These are phyloP conservation scores for Hybognathus amarus DNA, from an alignment of 2,797 vertebrate species.

Conservation along the genomic window DNA sequence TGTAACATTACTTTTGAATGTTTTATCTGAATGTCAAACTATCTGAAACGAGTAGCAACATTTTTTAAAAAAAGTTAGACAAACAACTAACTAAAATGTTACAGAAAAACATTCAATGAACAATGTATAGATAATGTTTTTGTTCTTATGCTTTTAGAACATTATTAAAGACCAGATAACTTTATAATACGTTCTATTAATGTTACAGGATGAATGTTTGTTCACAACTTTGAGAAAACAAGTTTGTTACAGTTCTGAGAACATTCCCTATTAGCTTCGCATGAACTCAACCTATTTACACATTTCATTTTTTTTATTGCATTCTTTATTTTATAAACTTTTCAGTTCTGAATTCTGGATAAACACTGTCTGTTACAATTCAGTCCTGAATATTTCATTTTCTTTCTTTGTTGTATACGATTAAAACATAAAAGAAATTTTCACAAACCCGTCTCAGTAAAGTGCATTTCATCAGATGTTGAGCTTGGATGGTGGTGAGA, in stretches of 20 bases:
- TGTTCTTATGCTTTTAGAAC: not conserved
- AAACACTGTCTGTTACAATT: not conserved
- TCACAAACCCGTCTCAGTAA: not conserved
- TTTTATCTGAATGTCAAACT: too few relatives aligned
- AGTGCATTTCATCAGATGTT: not conserved
- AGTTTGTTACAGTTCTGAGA: not conserved
- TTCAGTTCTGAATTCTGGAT: not conserved
- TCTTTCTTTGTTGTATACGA: not conserved
- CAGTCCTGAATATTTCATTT: not conserved
- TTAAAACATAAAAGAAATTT: not conserved
- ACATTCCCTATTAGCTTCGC: not conserved
- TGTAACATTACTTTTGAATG: not conserved
- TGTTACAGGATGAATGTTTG: not conserved
- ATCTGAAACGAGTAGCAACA: not conserved
- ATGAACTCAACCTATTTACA: not conserved
- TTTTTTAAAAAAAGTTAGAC: not conserved
- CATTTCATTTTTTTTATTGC: not conserved
- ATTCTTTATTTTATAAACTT: not conserved
- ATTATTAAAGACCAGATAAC: not conserved
- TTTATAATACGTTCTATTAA: not conserved
- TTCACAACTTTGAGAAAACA: not conserved
- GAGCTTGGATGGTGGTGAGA: not conserved
- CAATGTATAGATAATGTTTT: not conserved
- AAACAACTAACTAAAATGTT: not conserved
- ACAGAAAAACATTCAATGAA: not conserved